Percentiles rank a stretch among this genome's conserved stretches.
phyloP scores from a whole-genome alignment of 2,113 vertebrate genomes.

The Bujurquina vittata region DNA sequence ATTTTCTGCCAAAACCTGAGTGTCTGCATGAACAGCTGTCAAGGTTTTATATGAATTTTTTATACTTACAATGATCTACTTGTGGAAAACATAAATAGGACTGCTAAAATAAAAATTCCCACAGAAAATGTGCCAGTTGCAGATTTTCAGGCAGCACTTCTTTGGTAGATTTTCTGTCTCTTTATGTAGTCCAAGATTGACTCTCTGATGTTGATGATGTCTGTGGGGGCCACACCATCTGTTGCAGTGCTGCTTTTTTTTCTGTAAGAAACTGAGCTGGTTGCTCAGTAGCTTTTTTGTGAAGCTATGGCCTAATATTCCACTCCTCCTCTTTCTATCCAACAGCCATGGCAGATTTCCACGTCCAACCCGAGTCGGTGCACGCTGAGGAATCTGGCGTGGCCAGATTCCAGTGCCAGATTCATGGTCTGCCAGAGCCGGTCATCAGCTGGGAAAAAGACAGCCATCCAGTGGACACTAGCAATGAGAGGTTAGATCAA shows the following conservation, averaged over 20 bases:
- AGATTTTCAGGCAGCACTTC: background rate
- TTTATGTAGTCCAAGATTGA: background rate
- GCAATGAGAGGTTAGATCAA: conserved; percentile 86
- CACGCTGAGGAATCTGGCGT: conserved; percentile 90
- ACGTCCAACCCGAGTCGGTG: conserved; percentile 89
- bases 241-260: background rate
- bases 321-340: conserved; percentile 28
- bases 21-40: background rate
- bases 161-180: background rate
- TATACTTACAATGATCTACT: background rate
- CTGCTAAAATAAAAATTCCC: background rate
- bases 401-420: conserved; percentile 96
- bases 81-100: background rate
- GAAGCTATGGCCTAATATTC: conserved; percentile 12
- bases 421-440: conserved; percentile 93
- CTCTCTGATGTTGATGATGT: background rate
- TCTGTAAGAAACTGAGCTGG: conserved; percentile 10
- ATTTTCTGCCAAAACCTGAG: background rate
- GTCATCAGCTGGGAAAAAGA: conserved; percentile 97
- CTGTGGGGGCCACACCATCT: conserved; percentile 22
- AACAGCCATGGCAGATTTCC: conserved; percentile 94
- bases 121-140: background rate
- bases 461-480: conserved; percentile 85
- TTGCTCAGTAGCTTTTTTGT: background rate
- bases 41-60: background rate